Conservation (phyloP, 2,797 vertebrate species). For the Malacoctenus gilli region DNA sequence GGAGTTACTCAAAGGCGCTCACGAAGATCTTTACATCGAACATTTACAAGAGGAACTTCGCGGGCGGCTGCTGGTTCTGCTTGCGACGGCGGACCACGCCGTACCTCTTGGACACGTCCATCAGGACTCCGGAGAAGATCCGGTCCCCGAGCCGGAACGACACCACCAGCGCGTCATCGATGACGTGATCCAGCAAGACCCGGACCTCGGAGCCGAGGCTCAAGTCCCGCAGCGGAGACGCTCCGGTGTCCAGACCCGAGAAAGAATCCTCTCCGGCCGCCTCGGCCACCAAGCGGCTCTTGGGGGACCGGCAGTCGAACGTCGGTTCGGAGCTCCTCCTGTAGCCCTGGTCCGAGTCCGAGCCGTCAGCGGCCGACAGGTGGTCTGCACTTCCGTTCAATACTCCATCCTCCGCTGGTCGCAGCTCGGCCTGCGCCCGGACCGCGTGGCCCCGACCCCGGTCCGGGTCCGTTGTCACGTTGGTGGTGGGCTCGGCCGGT, state of each 20-base stretch:
- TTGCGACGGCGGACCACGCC: too few relatives aligned
- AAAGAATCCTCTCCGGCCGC: conserved; percentile 5
- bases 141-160: conserved; percentile 93
- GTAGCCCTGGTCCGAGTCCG: conserved; percentile 36
- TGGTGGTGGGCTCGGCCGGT: conserved; percentile 68
- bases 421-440: conserved; percentile 50
- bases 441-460: conserved; percentile 46
- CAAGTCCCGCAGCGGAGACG: conserved; percentile 69
- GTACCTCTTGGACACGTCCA: conserved; percentile 95
- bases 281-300: conserved; percentile 28
- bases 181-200: conserved; percentile 95
- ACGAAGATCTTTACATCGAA: too few relatives aligned
- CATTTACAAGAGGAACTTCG: too few relatives aligned
- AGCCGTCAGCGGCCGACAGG: conserved; percentile 13
- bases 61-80: too few relatives aligned
- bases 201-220: conserved; percentile 91
- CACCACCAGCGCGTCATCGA: conserved; percentile 96
- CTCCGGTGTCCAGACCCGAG: too few relatives aligned
- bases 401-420: conserved; percentile 47
- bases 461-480: conserved; percentile 55
- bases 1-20: too few relatives aligned
- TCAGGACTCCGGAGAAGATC: conserved; percentile 95
- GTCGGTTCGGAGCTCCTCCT: conserved; percentile 23
- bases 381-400: conserved; percentile 11
- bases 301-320: conserved; percentile 34